Evolutionary conservation across 2,113 vertebrate genomes (phyloP), one percentile per base, ranked within the genome.

Genomic region (Notechis scutatus): DNA sequence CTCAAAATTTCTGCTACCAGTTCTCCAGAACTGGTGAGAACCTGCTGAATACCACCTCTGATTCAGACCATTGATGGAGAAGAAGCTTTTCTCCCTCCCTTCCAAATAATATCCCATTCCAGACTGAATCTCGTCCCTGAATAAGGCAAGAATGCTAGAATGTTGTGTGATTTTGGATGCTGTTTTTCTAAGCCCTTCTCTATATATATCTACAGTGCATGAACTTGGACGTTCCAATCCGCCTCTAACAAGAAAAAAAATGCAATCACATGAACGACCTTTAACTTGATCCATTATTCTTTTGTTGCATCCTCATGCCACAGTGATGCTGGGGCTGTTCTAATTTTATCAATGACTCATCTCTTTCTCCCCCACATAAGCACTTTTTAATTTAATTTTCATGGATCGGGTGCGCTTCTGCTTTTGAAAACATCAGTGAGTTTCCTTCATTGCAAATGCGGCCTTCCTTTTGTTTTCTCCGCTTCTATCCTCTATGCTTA

Each of bases 251-350:
- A 10, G 12, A 50, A n/a, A 90, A 90, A 61, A 47, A 4, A 9
- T 34, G 8, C 4, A 5, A 50, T 52, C n/a, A 21, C 42, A 24
- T n/a, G 59, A 11, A 55, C 55, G 91, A 88, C 86, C 91, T 92
- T 92, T 88, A 42, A 69, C 21, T 92, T 45, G 86, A 92, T 88
- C 57, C 52, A 29, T 81, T 81, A 81, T 54, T 54, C 59, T 92
- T 88, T 88, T 55, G 50, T 74, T 92, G 86, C 85, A 59, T 91
- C 42, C n/a, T 57, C 54, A 57, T 91, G 45, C 91, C 59, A 54
- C 47, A 55, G 86, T 21, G 47, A 50, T 12, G 50, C n/a, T 12
- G 52, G n/a, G 45, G 21, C 86, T 11, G 59, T 39, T 74, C 91
- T 74, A 42, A 61, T 88, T 88, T 55, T 52, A 74, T 15, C 11